Percentiles rank a stretch among this genome's conserved stretches.
Evolutionary conservation across 2,797 vertebrate species (phyloP).

Genomic region (Sebastes cheni): DNA sequence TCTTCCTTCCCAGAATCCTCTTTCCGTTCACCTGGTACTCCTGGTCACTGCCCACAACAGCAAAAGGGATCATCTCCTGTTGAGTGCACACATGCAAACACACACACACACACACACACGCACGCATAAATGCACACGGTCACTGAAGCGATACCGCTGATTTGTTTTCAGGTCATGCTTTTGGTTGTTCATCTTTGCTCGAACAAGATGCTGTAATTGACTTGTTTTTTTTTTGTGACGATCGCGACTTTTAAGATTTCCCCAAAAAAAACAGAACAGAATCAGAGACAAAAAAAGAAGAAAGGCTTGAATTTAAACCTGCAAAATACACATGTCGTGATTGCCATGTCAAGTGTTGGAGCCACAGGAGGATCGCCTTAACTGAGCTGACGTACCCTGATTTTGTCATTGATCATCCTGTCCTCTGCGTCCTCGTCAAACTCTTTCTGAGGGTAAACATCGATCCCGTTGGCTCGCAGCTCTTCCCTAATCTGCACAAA

Average conservation of each 20-base stretch:
- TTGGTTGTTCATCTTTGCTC: neutral
- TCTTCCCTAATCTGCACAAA: slow-evolving; percentile 91
- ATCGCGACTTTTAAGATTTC: neutral
- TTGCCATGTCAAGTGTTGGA: neutral
- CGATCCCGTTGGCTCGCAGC: slow-evolving; percentile 93
- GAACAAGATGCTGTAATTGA: neutral
- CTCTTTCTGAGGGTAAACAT: slow-evolving; percentile 97
- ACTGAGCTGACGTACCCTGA: slow-evolving; percentile 84
- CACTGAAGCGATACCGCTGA: neutral
- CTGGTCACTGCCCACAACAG: slow-evolving; percentile 97
- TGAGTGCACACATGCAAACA: slow-evolving; percentile 28
- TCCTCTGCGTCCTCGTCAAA: slow-evolving; percentile 97
- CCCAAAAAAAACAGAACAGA: neutral
- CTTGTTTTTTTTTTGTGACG: neutral
- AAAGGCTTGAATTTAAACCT: neutral
- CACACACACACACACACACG: neutral
- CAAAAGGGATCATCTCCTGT: slow-evolving; percentile 98
- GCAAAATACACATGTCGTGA: neutral
- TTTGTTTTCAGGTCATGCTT: slow-evolving; percentile 12
- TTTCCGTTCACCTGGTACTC: slow-evolving; percentile 98
- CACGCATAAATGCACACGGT: neutral
- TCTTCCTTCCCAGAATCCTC: slow-evolving; percentile 95
- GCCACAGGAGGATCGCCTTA: neutral
- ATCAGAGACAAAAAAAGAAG: neutral
- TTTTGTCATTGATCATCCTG: slow-evolving; percentile 94